Percentiles rank a stretch among this genome's conserved stretches.
These are phyloP conservation scores for Coptodon bakossiorum DNA, from an alignment of 2,113 vertebrate genomes.

Conservation along the genomic window DNA sequence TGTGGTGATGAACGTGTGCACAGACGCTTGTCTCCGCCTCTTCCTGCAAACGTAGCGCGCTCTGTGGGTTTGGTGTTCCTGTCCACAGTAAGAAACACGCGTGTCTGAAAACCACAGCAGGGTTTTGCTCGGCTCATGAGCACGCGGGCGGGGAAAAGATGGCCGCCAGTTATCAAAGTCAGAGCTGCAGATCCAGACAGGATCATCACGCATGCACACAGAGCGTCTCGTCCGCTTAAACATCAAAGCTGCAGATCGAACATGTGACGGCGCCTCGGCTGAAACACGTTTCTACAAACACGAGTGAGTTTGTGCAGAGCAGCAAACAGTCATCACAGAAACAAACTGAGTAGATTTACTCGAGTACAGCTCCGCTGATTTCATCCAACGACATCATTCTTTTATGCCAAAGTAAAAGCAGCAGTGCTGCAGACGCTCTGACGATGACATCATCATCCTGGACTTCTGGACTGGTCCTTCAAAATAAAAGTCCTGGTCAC, in stretches of 20 bases:
- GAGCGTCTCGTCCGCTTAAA: neutral
- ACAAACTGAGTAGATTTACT: neutral
- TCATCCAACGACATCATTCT: neutral
- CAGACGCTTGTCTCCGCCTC: neutral
- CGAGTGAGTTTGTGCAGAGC: neutral
- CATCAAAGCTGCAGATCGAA: slow-evolving; percentile 35
- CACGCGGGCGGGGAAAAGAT: neutral
- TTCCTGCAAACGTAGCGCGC: neutral
- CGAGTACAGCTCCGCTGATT: neutral
- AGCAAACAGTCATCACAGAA: neutral
- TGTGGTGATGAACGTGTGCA: neutral
- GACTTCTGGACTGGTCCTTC: neutral
- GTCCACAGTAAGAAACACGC: neutral
- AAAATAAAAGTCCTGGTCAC: neutral
- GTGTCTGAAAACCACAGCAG: neutral
- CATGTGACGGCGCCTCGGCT: slow-evolving; percentile 29
- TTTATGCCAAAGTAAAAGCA: neutral
- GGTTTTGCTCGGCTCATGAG: neutral
- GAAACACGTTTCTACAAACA: slow-evolving; percentile 8
- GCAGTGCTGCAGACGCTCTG: neutral
- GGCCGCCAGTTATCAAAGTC: neutral
- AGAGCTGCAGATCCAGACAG: neutral
- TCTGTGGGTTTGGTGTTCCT: neutral
- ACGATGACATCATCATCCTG: neutral
- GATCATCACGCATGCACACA: neutral